These are phyloP conservation scores for Dryobotodes eremita DNA, from an alignment of 2,888 invertebrate species.

Conservation along the genomic window DNA sequence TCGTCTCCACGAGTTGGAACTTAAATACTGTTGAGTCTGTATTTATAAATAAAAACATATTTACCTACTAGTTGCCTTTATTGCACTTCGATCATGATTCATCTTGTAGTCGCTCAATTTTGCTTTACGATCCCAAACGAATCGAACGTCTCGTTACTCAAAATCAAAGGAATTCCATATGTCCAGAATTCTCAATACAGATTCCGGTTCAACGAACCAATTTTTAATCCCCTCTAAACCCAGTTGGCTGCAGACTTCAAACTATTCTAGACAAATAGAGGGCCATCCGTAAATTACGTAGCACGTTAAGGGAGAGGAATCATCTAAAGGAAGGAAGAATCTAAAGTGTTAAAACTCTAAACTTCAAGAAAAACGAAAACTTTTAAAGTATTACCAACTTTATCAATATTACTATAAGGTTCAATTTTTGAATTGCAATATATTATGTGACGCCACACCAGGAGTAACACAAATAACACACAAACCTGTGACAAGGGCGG, in stretches of 20 bases:
- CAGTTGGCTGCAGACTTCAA: conserved; percentile 13
- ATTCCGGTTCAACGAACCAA: conserved; percentile 41
- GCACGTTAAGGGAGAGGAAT: not conserved
- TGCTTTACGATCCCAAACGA: conserved; percentile 5
- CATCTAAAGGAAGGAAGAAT: not conserved
- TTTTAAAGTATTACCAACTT: not conserved
- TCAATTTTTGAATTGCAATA: not conserved
- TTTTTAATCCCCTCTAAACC: conserved; percentile 32
- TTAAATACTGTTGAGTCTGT: not conserved
- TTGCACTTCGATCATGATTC: not conserved
- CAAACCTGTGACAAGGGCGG: not conserved
- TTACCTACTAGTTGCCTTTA: not conserved
- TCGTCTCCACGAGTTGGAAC: too few relatives aligned
- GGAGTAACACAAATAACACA: too few relatives aligned
- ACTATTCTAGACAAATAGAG: not conserved
- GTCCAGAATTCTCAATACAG: conserved; percentile 18
- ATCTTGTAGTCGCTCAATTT: not conserved
- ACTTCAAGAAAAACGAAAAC: not conserved
- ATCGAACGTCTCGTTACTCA: not conserved
- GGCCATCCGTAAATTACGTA: not conserved
- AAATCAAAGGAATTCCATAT: conserved; percentile 48
- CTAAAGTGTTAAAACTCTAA: not conserved
- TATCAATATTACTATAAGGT: not conserved
- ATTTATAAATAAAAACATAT: not conserved
- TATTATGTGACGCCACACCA: not conserved